phyloP scores from a whole-genome alignment of 2,888 invertebrate species.

The Tubiluchus corallicola region DNA sequence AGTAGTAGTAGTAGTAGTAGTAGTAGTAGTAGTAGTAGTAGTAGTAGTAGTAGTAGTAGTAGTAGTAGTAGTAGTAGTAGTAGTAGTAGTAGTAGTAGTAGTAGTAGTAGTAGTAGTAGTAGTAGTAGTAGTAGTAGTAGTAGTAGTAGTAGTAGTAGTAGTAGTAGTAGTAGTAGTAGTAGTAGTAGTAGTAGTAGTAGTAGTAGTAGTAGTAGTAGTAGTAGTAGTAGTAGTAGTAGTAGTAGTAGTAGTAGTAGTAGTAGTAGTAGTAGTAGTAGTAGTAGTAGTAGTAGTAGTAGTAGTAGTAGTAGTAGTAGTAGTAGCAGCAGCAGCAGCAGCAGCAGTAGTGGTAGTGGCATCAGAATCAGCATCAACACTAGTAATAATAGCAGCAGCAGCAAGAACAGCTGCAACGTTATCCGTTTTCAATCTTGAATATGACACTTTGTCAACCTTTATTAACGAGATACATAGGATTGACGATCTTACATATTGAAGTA shows the following conservation, averaged over 20 bases:
- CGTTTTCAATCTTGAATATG: too few relatives aligned
- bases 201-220: background rate
- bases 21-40: slow-evolving; percentile 8
- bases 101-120: slow-evolving; percentile 3
- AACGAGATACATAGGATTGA: too few relatives aligned
- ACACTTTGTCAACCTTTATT: too few relatives aligned
- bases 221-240: background rate
- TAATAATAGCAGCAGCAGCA: background rate
- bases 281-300: background rate
- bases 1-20: slow-evolving; percentile 5
- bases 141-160: background rate
- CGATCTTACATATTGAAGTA: too few relatives aligned
- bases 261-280: background rate
- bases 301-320: background rate
- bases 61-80: slow-evolving; percentile 8
- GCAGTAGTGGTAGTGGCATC: background rate
- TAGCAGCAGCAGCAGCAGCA: background rate
- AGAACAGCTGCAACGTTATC: too few relatives aligned
- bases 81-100: slow-evolving; percentile 5
- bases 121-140: background rate
- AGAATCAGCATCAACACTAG: background rate
- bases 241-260: background rate
- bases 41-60: slow-evolving; percentile 6
- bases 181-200: background rate
- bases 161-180: background rate